Base-by-base conservation (phyloP, 2,888 invertebrate species). In the Ferrisia virgata region DNA sequence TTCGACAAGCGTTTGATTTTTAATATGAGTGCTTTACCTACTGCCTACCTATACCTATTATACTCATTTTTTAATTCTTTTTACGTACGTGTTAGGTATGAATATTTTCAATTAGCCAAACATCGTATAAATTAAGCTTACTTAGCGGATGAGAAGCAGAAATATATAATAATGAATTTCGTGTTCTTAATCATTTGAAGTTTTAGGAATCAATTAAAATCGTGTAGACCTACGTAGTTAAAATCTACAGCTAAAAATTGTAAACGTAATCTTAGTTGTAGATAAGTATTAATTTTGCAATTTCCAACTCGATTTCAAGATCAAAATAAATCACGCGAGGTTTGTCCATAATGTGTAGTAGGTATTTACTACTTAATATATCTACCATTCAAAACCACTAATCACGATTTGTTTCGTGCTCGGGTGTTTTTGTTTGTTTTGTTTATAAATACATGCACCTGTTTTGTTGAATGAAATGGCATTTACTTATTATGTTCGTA, bases 351-450 rank as follows among this genome's bases (percentile, higher is more conserved):
- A 28, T n/a, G n/a, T n/a, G 64, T 64, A n/a, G 28, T 72, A 13
- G 31, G 13, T 47, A 47, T 11, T 4, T 47, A 47, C 47, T n/a
- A 6, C 5, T 47, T 2, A 3, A 53, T 22, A 53, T 22, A 22
- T 1, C 9, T 22, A 53, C 15, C 43, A 22, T 53, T 53, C 9
- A 53, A 53, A 53, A 76, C 18, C 36, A 76, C 53, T 53, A 5
- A 76, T 76, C 72, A 76, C 72, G 72, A 76, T 76, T 76, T 76
- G 28, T 33, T 76, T 76, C 36, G 36, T 36, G n/a, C 2, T 72
- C 31, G 0, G 31, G 31, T 72, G 72, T 33, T 72, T 72, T 76
- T 36, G 72, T 76, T 36, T 76, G 18, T 76, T 76, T 33, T 15
- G 3, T 6, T 15, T 13, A 9, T 15, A 13, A 39, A n/a, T 39